A percentile compares a stretch with the other conserved stretches of the same genome.
phyloP scores from a whole-genome alignment of 2,113 vertebrate genomes.

The Oplegnathus fasciatus region DNA sequence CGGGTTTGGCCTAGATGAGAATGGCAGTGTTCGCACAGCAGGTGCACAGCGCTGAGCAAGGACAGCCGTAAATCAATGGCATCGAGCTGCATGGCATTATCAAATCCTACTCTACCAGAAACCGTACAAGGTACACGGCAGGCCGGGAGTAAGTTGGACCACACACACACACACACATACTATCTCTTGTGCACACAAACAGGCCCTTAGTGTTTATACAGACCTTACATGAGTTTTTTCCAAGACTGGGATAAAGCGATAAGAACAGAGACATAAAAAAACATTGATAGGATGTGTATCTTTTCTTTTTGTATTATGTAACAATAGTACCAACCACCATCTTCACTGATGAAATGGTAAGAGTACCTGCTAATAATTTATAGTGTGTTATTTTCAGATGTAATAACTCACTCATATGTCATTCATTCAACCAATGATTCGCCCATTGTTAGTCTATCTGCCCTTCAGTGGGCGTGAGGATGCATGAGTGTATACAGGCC shows the following conservation, averaged over 20 bases:
- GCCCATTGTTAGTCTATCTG: not conserved
- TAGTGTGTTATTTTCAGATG: slow-evolving; percentile 10
- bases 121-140: slow-evolving; percentile 25
- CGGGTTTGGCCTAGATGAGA: slow-evolving; percentile 54
- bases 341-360: not conserved
- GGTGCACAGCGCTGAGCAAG: slow-evolving; percentile 34
- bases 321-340: not conserved
- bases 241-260: not conserved
- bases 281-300: not conserved
- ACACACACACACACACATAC: slow-evolving; percentile 3
- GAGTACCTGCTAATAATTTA: not conserved
- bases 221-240: not conserved
- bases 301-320: not conserved
- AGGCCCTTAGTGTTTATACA: not conserved
- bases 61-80: slow-evolving; percentile 72
- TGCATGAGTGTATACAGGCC: not conserved
- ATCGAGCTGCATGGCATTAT: slow-evolving; percentile 57
- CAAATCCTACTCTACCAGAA: slow-evolving; percentile 49
- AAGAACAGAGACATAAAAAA: not conserved
- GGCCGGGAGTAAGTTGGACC: no score
- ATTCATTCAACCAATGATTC: slow-evolving; percentile 19
- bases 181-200: not conserved
- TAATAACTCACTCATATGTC: slow-evolving; percentile 1
- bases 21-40: slow-evolving; percentile 44
- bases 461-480: not conserved